A percentile compares a stretch with the other conserved stretches of the same genome.
These are phyloP conservation scores for Hemitrygon akajei DNA, from an alignment of 2,797 vertebrate species.

Conservation along the genomic window DNA sequence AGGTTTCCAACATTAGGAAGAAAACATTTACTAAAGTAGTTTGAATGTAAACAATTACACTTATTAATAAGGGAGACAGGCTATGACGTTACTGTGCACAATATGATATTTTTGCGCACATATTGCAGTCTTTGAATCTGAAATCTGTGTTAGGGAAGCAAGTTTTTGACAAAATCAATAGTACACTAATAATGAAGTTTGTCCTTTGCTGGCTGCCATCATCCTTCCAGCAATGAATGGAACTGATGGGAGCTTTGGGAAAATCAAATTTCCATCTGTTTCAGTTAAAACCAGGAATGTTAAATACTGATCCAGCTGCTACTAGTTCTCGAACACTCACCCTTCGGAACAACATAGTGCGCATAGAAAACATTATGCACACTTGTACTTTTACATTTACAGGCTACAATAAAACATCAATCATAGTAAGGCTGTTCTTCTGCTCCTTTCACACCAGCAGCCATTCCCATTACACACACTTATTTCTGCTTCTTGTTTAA, in stretches of 20 bases:
- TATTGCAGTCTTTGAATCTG: not conserved
- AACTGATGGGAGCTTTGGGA: slow-evolving; percentile 27
- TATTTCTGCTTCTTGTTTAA: not conserved
- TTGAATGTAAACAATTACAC: not conserved
- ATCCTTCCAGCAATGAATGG: not conserved
- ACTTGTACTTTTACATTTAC: slow-evolving; percentile 9
- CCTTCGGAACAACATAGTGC: not conserved
- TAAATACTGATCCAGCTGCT: slow-evolving; percentile 30
- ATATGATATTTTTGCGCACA: not conserved
- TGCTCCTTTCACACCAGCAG: not conserved
- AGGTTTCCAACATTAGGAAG: not conserved
- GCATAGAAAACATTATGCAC: slow-evolving; percentile 4
- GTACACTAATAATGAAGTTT: not conserved
- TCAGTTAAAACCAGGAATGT: slow-evolving; percentile 10
- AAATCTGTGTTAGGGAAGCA: not conserved
- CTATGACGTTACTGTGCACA: not conserved
- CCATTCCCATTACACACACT: not conserved
- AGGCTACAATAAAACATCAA: not conserved
- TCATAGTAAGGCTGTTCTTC: not conserved
- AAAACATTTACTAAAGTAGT: not conserved
- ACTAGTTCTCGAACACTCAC: not conserved
- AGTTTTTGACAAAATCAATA: slow-evolving; percentile 3
- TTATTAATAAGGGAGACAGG: not conserved
- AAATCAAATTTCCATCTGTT: slow-evolving; percentile 28
- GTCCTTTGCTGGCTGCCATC: not conserved